phyloP scores from a whole-genome alignment of 1,140 invertebrate species.

The Euborellia annulipes region DNA sequence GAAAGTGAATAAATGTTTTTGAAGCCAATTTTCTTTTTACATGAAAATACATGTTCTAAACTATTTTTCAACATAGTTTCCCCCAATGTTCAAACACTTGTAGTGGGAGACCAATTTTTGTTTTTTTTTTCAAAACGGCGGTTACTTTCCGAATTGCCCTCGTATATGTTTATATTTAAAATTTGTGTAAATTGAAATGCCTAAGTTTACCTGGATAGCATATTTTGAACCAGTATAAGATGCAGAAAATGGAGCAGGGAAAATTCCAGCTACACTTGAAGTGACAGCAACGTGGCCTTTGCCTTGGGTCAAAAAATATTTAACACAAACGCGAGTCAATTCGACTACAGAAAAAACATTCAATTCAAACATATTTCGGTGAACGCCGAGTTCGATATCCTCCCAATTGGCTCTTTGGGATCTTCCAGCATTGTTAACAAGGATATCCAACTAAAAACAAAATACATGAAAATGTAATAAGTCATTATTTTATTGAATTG shows the following conservation, averaged over 20 bases:
- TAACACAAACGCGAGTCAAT: conserved; percentile 47
- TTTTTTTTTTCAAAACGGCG: no score
- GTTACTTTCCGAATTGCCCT: no score
- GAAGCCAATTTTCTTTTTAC: no score
- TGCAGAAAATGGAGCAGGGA: conserved; percentile 51
- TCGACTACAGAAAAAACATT: conserved; percentile 65
- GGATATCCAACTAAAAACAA: conserved; percentile 46
- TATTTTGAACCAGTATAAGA: conserved; percentile 68
- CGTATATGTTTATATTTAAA: no score
- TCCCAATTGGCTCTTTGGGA: conserved; percentile 65
- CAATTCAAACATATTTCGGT: conserved; percentile 61
- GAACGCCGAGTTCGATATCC: conserved; percentile 55
- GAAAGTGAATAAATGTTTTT: no score
- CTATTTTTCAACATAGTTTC: no score
- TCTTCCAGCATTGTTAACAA: conserved; percentile 69
- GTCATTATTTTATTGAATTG: neutral
- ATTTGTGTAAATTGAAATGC: no score
- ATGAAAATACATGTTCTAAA: no score
- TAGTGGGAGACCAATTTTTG: no score
- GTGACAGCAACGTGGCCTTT: conserved; percentile 54
- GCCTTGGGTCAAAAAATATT: conserved; percentile 42
- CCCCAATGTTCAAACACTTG: no score
- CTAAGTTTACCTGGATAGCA: conserved; percentile 62
- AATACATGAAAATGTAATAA: neutral
- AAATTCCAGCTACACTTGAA: conserved; percentile 53